These are phyloP conservation scores for Aegithalos caudatus DNA, from an alignment of 2,113 vertebrate genomes.

Conservation along the genomic window DNA sequence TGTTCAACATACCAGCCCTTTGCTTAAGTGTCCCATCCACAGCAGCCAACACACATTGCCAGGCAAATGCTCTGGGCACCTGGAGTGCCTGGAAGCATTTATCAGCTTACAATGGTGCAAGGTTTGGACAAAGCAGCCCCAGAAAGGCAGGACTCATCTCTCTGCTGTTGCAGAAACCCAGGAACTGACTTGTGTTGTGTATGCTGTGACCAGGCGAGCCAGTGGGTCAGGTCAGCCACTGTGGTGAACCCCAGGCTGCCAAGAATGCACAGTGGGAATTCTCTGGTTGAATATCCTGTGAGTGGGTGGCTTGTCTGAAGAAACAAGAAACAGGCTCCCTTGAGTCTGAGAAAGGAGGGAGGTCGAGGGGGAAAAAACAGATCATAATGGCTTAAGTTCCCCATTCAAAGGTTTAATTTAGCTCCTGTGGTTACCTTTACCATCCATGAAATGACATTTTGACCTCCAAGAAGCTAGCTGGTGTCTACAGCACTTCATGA, in stretches of 20 bases:
- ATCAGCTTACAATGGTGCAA: neutral
- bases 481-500: neutral
- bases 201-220: neutral
- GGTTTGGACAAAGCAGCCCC: neutral
- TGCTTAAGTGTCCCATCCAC: neutral
- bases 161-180: neutral
- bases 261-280: neutral
- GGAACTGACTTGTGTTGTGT: neutral
- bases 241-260: neutral
- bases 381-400: neutral
- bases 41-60: neutral
- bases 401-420: neutral
- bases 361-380: neutral
- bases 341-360: neutral
- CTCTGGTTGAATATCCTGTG: constrained; percentile 20
- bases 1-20: neutral
- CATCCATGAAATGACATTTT: neutral
- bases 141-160: neutral
- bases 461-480: neutral
- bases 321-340: constrained; percentile 35
- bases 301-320: constrained; percentile 29
- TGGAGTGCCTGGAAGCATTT: neutral
- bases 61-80: neutral
- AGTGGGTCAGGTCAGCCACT: neutral
- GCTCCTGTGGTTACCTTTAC: neutral